Conservation (phyloP, 2,888 invertebrate species). For the Leptarthrus brevirostris region DNA sequence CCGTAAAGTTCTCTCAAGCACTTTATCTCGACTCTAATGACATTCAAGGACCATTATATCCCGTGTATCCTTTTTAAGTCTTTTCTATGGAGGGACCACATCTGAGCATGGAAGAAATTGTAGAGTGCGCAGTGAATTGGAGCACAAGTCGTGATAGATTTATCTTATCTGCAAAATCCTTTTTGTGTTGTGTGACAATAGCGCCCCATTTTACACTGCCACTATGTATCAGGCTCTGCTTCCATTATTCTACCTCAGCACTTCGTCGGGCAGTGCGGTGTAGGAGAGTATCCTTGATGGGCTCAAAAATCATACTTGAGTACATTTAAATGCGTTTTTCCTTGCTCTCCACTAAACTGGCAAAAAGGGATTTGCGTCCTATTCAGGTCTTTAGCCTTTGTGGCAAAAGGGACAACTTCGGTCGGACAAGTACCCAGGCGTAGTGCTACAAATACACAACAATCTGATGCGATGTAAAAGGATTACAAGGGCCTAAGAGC, state of each 20-base stretch:
- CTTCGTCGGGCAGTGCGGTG: slow-evolving; percentile 1
- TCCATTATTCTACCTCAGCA: slow-evolving; percentile 31
- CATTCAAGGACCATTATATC: slow-evolving; percentile 48
- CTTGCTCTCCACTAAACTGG: slow-evolving; percentile 21
- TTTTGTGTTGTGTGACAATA: slow-evolving; percentile 28
- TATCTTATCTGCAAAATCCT: slow-evolving; percentile 50
- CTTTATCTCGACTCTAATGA: slow-evolving; percentile 47
- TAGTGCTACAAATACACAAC: slow-evolving; percentile 34
- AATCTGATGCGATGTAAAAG: slow-evolving; percentile 26
- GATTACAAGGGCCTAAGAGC: slow-evolving; percentile 34
- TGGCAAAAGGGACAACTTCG: not conserved
- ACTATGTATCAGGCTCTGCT: not conserved
- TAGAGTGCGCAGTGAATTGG: slow-evolving; percentile 46
- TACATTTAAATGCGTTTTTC: slow-evolving; percentile 44
- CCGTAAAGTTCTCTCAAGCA: slow-evolving; percentile 38
- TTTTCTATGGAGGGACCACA: slow-evolving; percentile 15
- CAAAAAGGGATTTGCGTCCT: slow-evolving; percentile 32
- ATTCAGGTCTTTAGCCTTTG: slow-evolving; percentile 25
- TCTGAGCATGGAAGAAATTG: slow-evolving; percentile 31
- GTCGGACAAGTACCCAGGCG: not conserved
- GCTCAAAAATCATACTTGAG: slow-evolving; percentile 47
- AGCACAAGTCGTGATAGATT: slow-evolving; percentile 49
- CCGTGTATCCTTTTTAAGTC: slow-evolving; percentile 46
- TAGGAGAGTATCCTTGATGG: slow-evolving; percentile 10
- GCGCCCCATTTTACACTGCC: slow-evolving; percentile 10